Evolutionary conservation across 2,797 vertebrate species (phyloP).

Genomic region (Selene dorsalis): DNA sequence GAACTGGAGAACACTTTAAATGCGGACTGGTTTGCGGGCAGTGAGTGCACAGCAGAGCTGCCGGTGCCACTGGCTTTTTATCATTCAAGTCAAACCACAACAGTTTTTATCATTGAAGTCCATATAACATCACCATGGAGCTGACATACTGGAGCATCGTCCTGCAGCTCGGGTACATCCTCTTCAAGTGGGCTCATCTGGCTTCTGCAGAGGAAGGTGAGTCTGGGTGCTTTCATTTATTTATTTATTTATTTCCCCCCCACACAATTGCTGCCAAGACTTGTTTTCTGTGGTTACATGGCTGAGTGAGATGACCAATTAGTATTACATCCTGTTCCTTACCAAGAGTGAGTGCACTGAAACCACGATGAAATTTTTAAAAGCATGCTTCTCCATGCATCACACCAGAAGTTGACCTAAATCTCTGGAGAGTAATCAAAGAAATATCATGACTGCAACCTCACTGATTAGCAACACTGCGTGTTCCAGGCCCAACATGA

Average conservation of each 20-base stretch:
- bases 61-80: slow-evolving; percentile 62
- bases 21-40: slow-evolving; percentile 73
- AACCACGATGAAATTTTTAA: slow-evolving; percentile 30
- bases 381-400: slow-evolving; percentile 1
- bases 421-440: slow-evolving; percentile 11
- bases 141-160: slow-evolving; percentile 69
- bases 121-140: slow-evolving; percentile 73
- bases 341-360: slow-evolving; percentile 6
- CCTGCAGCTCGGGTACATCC: slow-evolving; percentile 70
- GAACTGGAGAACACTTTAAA: slow-evolving; percentile 73
- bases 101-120: slow-evolving; percentile 18
- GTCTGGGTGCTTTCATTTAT: slow-evolving; percentile 32
- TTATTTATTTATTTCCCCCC: no score
- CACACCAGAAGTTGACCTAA: background rate
- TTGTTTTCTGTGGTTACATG: slow-evolving; percentile 41
- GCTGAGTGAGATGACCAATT: slow-evolving; percentile 40
- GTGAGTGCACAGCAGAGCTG: slow-evolving; percentile 77
- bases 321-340: slow-evolving; percentile 19
- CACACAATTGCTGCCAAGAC: slow-evolving; percentile 10
- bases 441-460: background rate
- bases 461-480: background rate
- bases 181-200: slow-evolving; percentile 67
- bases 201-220: slow-evolving; percentile 85
- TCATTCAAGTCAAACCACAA: slow-evolving; percentile 31
- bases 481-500: background rate